Conservation (phyloP, 2,888 invertebrate genomes). For the Anodontia alba region DNA sequence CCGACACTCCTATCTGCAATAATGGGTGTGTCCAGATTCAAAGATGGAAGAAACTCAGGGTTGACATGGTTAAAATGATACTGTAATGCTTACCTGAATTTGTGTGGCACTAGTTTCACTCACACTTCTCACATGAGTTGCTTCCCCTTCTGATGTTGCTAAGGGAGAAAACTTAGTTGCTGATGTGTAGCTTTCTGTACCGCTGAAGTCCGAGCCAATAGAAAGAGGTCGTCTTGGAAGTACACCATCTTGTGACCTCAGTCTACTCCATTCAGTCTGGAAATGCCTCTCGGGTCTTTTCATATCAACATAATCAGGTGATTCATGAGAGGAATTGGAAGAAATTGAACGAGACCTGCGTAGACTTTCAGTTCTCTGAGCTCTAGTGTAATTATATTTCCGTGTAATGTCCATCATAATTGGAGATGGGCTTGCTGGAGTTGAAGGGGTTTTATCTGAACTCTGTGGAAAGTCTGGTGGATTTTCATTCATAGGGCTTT, state of each 20-base stretch:
- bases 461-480: conserved; percentile 42
- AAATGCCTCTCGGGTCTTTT: conserved; percentile 59
- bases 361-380: conserved; percentile 73
- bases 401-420: conserved; percentile 47
- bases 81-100: neutral
- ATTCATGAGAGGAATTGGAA: conserved; percentile 68
- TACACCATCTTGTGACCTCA: conserved; percentile 67
- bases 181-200: conserved; percentile 50
- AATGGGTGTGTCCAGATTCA: no score
- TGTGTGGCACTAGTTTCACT: neutral
- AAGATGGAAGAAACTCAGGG: no score
- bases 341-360: conserved; percentile 72
- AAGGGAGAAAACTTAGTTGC: conserved; percentile 41
- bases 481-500: conserved; percentile 35
- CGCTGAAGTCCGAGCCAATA: conserved; percentile 66
- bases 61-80: no score
- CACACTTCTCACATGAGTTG: conserved; percentile 12
- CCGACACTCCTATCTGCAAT: no score
- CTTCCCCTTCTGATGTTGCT: conserved; percentile 33
- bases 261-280: conserved; percentile 78
- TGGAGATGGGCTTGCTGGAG: conserved; percentile 26
- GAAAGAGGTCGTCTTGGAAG: conserved; percentile 60
- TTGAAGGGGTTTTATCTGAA: conserved; percentile 24
- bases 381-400: conserved; percentile 68
- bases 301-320: conserved; percentile 77